phyloP scores from a whole-genome alignment of 2,888 invertebrate genomes.

The Lamellibrachia satsuma region DNA sequence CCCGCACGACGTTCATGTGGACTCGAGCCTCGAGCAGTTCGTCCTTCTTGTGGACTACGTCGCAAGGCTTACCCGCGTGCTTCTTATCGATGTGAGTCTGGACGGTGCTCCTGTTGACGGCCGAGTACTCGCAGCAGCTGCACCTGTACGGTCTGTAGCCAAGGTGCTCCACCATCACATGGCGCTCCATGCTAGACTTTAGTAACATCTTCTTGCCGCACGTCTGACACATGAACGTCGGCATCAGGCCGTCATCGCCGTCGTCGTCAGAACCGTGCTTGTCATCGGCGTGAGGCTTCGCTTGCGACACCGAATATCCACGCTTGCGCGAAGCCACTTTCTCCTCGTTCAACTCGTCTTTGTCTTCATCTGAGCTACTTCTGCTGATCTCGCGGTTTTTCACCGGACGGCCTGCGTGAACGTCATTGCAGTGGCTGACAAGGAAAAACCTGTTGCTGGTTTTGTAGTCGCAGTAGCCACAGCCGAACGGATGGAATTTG shows the following conservation, averaged over 20 bases:
- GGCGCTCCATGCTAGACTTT: not conserved
- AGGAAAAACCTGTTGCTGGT: not conserved
- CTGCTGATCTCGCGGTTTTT: not conserved
- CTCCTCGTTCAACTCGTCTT: not conserved
- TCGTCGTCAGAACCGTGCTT: not conserved
- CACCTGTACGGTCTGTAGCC: not conserved
- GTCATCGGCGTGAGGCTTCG: not conserved
- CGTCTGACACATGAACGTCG: conserved; percentile 5
- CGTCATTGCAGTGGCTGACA: not conserved
- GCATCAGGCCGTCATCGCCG: not conserved
- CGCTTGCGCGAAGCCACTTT: not conserved
- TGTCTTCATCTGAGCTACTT: not conserved
- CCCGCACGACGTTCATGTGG: not conserved
- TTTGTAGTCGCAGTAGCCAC: not conserved
- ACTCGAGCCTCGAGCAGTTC: not conserved
- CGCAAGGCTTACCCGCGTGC: not conserved
- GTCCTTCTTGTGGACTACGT: not conserved
- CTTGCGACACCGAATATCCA: not conserved
- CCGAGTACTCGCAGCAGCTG: not conserved
- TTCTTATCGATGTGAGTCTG: not conserved
- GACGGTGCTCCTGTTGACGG: not conserved
- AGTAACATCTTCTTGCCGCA: not conserved
- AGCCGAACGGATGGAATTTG: conserved; percentile 17
- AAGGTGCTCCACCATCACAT: not conserved
- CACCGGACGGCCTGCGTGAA: not conserved